phyloP scores from a whole-genome alignment of 2,113 vertebrate species.

The Microcebus tavaratra region DNA sequence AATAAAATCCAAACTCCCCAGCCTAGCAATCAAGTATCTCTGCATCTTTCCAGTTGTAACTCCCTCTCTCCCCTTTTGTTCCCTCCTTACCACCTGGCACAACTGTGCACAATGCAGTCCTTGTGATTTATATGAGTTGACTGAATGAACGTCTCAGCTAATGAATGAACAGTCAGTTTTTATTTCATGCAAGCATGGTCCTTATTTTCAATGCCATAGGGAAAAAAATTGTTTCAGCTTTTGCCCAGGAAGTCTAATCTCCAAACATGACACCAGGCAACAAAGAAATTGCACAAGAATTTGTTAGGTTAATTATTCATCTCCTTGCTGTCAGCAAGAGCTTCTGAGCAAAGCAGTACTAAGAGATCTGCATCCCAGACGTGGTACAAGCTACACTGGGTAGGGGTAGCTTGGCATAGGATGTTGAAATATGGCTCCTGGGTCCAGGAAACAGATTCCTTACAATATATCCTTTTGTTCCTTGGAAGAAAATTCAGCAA shows the following conservation, averaged over 20 bases:
- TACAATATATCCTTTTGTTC: background rate
- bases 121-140: rapidly evolving
- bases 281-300: constrained; percentile 3
- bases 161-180: background rate
- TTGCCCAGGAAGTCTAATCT: constrained; percentile 37
- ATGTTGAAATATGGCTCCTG: background rate
- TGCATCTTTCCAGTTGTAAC: background rate
- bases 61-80: background rate
- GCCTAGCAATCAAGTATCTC: background rate
- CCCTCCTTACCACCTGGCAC: background rate
- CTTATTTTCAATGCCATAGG: background rate
- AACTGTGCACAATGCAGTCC: background rate
- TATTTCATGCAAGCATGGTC: constrained; percentile 8
- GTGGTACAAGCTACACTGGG: background rate
- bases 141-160: background rate
- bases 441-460: background rate
- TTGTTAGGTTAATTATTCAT: constrained; percentile 12
- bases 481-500: background rate
- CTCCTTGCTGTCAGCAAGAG: background rate
- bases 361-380: background rate
- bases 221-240: background rate
- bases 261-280: constrained; percentile 1
- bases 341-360: background rate
- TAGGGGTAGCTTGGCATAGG: background rate
- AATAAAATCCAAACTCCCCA: background rate